These are phyloP conservation scores for Phylloscopus whistleri DNA, from an alignment of 2,113 vertebrate species.

Conservation along the genomic window DNA sequence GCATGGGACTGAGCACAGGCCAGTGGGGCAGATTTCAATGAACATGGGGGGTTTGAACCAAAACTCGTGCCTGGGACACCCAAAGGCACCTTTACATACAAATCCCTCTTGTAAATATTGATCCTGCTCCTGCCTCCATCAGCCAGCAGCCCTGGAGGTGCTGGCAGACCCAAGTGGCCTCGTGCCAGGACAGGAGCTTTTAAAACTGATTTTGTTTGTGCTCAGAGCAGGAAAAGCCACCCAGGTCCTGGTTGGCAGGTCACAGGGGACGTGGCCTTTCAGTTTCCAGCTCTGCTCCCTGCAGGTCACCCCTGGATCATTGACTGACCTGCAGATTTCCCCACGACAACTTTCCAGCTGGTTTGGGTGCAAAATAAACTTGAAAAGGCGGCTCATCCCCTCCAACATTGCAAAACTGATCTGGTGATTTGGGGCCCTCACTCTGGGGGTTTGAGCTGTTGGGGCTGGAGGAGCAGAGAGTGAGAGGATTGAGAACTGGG, in stretches of 20 bases:
- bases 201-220: not conserved
- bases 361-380: not conserved
- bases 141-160: not conserved
- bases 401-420: not conserved
- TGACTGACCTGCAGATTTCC: not conserved
- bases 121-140: not conserved
- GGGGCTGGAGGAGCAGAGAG: not conserved
- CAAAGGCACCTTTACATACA: not conserved
- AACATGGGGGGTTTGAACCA: accelerated
- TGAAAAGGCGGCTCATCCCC: not conserved
- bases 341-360: not conserved
- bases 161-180: not conserved
- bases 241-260: not conserved
- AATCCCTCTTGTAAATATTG: not conserved
- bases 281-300: not conserved
- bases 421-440: not conserved
- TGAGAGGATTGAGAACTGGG: not conserved
- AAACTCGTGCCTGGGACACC: not conserved
- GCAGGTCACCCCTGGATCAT: accelerated
- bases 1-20: not conserved
- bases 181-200: not conserved
- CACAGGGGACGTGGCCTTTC: not conserved
- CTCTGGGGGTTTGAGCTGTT: not conserved
- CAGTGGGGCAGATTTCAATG: not conserved
- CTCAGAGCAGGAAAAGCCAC: not conserved